Evolutionary conservation across 1,140 invertebrate genomes (phyloP).

Genomic region (Brachionus plicatilis): DNA sequence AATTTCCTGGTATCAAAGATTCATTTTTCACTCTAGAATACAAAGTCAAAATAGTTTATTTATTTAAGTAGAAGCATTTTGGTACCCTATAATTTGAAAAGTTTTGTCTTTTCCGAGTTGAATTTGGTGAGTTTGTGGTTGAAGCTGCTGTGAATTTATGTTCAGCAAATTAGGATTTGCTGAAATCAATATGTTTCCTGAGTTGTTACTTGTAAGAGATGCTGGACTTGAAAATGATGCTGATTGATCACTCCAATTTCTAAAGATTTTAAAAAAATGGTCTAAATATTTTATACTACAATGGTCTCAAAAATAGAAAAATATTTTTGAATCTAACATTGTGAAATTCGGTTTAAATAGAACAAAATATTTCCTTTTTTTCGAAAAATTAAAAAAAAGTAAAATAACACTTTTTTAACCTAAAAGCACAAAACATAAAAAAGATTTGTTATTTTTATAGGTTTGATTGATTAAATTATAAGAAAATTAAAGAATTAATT

Average conservation of each 20-base stretch:
- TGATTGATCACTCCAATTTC: background rate
- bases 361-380: too few relatives aligned
- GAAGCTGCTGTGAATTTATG: background rate
- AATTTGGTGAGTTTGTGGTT: slow-evolving; percentile 12
- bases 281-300: too few relatives aligned
- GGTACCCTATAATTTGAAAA: slow-evolving; percentile 27
- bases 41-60: background rate
- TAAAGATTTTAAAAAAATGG: background rate
- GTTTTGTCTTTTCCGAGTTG: slow-evolving; percentile 17
- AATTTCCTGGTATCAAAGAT: slow-evolving; percentile 22
- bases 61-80: background rate
- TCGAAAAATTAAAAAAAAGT: too few relatives aligned
- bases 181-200: background rate
- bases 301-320: too few relatives aligned
- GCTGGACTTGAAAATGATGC: background rate
- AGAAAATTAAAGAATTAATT: too few relatives aligned
- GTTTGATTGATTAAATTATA: too few relatives aligned
- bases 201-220: background rate
- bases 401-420: too few relatives aligned
- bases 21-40: slow-evolving; percentile 1
- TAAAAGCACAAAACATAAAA: too few relatives aligned
- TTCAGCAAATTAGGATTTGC: slow-evolving; percentile 4
- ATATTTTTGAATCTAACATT: too few relatives aligned
- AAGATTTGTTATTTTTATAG: too few relatives aligned
- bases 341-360: too few relatives aligned